Evolutionary conservation across 2,888 invertebrate genomes (phyloP), one percentile per base, ranked within the genome.

Genomic region (Bombylius major): DNA sequence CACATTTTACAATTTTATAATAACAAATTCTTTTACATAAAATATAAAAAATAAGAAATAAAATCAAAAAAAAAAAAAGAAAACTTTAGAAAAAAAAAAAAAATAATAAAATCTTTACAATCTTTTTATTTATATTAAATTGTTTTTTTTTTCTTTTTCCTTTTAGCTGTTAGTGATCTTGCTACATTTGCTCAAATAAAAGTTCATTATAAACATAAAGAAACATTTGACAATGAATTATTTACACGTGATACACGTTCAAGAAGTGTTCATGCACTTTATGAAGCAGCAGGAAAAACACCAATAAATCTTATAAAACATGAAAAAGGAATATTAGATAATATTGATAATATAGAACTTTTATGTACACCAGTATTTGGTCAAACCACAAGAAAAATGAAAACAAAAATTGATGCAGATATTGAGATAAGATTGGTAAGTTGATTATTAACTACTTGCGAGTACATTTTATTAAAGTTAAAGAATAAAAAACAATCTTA

Each of bases 341-440:
- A 49, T 39, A 32, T 45, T 13, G 42, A 47, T 63, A 64, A 64
- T 62, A 62, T 61, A 55, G 59, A 67, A 66, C 83, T 89, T 74
- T 78, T 88, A 64, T 89, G 89, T 77, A 88, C 89, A 64, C 88
- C 89, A 56, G 83, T 89, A 58, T 81, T 90, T 66, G 83, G 87
- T 63, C 82, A 83, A 63, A 82, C 82, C 69, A 78, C 84, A 67
- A 78, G 81, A 69, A 82, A 79, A 66, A 80, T 86, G 65, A 80
- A 81, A 66, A 83, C 80, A 67, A 82, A 80, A 70, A 78, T 86
- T 61, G 83, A 86, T 70, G 83, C 89, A 64, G 91, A 91, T 71
- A 92, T 92, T 68, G 92, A 92, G 77, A 90, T 89, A 59, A 80
- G 86, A 76, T 81, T 89, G 80, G 92, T 92, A 77, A 86, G 88